Evolutionary conservation across 1,140 invertebrate species (phyloP), one percentile per base, ranked within the genome.

Genomic region (Planococcus citri): DNA sequence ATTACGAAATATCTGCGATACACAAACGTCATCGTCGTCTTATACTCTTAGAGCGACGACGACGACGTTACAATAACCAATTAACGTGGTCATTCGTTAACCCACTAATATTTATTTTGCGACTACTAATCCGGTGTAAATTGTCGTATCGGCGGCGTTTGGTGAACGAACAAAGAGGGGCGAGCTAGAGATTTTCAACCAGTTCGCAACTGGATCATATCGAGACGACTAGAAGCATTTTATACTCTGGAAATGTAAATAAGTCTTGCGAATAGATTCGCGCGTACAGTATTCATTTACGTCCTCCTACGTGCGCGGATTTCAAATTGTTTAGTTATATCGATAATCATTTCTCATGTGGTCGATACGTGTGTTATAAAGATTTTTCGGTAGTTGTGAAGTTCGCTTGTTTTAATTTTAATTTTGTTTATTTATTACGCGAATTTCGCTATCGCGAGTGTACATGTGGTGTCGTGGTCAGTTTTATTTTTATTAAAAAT

Each of bases 251-350:
- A 51, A 51, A 51, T 51, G 41, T 51, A 51, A 51, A 51, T 51
- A 51, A 51, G 41, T 51, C 41, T 14, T 51, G n/a, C 12, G 12
- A 20, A 17, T 20, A 14, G 41, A 51, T 51, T 51, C 41, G 41
- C 41, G 41, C 41, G 41, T 51, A 17, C 41, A 51, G 41, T 51
- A 17, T 20, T 51, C 41, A 51, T n/a, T 51, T 20, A 51, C n/a
- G 41, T 51, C 41, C 41, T 51, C 41, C 41, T 51, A 51, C 41
- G 41, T 51, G 41, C 41, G 41, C 41, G 41, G 41, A 51, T 51
- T 51, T 51, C 12, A 20, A 51, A 51, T 51, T 51, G n/a, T 51
- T 51, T n/a, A 3, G 6, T 51, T 51, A 37, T 14, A 37, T 37
- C 33, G 33, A 14, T 51, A 51, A 51, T 51, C n/a, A n/a, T n/a